These are phyloP conservation scores for Pseudomugil tenellus DNA, from an alignment of 2,797 vertebrate species.

Conservation along the genomic window DNA sequence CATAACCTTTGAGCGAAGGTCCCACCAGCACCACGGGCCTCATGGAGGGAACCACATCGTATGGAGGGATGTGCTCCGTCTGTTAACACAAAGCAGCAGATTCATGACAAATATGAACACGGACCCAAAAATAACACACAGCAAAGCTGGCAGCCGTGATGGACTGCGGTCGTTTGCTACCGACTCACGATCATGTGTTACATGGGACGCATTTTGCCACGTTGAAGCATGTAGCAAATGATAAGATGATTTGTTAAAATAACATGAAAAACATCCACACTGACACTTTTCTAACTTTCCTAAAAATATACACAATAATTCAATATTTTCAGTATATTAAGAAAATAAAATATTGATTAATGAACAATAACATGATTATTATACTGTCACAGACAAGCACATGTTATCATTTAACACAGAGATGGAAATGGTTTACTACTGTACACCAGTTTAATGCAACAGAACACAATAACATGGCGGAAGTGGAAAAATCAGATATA, in stretches of 20 bases:
- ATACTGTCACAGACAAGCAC: conserved; percentile 16
- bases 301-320: too few species aligned
- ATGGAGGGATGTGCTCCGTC: conserved; percentile 94
- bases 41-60: conserved; percentile 98
- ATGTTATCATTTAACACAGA: conserved; percentile 49
- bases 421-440: conserved; percentile 25
- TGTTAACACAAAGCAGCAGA: conserved; percentile 72
- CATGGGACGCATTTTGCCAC: conserved; percentile 11
- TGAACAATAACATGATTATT: background rate
- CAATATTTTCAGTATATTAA: background rate
- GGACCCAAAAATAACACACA: conserved; percentile 9
- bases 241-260: conserved; percentile 28
- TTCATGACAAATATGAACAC: conserved; percentile 12
- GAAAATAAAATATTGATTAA: background rate
- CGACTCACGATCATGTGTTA: conserved; percentile 8
- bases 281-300: too few species aligned
- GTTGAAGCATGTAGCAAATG: conserved; percentile 45
- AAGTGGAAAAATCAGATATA: conserved; percentile 11
- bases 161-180: conserved; percentile 18
- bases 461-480: conserved; percentile 17
- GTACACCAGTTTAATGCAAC: conserved; percentile 14
- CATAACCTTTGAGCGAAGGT: conserved; percentile 96
- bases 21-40: conserved; percentile 96
- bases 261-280: background rate
- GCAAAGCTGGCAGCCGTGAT: conserved; percentile 24